phyloP scores from a whole-genome alignment of 2,113 vertebrate genomes.

The Oostethus manadensis region DNA sequence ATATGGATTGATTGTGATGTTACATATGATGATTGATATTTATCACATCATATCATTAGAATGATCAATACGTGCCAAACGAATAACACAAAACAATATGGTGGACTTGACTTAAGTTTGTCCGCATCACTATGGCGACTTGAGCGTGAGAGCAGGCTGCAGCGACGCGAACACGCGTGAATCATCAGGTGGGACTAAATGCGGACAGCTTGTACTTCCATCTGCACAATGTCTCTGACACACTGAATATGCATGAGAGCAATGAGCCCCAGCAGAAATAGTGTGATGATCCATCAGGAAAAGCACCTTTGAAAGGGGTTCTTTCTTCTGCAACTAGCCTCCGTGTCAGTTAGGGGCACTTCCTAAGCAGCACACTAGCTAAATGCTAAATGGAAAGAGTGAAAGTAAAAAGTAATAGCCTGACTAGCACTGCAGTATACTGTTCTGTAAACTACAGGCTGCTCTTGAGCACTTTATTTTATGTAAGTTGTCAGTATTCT shows the following conservation, averaged over 20 bases:
- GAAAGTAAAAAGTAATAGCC: too few species aligned
- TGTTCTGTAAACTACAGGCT: too few species aligned
- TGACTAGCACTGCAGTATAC: too few species aligned
- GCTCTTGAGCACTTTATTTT: too few species aligned
- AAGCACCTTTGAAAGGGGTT: background rate
- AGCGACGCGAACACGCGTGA: conserved; percentile 47
- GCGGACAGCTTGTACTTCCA: conserved; percentile 54
- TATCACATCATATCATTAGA: background rate
- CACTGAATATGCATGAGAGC: background rate
- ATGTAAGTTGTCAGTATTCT: too few species aligned
- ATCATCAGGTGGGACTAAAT: conserved; percentile 59
- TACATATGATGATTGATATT: background rate
- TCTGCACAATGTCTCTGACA: conserved; percentile 41
- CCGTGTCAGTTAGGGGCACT: too few species aligned
- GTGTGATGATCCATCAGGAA: background rate
- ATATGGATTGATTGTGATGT: conserved; percentile 16
- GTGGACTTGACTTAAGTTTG: conserved; percentile 11
- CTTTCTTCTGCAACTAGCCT: too few species aligned
- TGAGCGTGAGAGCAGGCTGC: conserved; percentile 34
- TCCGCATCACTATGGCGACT: conserved; percentile 44
- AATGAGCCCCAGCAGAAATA: too few species aligned
- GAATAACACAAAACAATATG: background rate
- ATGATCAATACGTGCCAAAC: background rate
- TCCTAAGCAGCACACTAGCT: too few species aligned
- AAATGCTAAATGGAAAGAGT: too few species aligned